Conservation (phyloP, 1,140 invertebrate genomes). For the Penaeus indicus region DNA sequence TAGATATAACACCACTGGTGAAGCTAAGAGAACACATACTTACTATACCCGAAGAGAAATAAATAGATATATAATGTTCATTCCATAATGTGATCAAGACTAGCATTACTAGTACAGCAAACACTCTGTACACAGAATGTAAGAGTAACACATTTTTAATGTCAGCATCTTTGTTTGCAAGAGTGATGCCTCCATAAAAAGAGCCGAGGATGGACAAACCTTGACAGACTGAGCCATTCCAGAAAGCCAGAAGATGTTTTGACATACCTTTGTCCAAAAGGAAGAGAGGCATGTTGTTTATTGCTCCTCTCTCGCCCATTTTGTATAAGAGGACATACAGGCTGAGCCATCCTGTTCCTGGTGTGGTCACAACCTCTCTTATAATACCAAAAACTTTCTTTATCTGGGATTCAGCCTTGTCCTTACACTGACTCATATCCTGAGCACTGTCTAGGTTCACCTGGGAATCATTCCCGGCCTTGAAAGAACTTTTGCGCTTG, state of each 20-base stretch:
- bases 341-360: conserved; percentile 46
- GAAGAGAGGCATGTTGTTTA: conserved; percentile 59
- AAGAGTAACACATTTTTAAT: conserved; percentile 34
- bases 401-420: background rate
- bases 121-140: conserved; percentile 43
- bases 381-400: conserved; percentile 39
- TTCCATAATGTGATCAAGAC: conserved; percentile 34
- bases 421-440: background rate
- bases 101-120: conserved; percentile 19
- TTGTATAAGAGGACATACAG: conserved; percentile 55
- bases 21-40: conserved; percentile 40
- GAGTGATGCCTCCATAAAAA: conserved; percentile 43
- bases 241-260: conserved; percentile 49
- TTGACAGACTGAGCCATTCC: conserved; percentile 55
- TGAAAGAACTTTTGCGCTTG: background rate
- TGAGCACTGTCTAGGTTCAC: background rate
- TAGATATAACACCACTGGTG: conserved; percentile 52
- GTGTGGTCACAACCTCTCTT: conserved; percentile 30
- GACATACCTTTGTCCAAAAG: conserved; percentile 44
- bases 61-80: background rate
- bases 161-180: conserved; percentile 8
- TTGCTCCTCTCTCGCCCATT: conserved; percentile 56
- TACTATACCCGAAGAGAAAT: conserved; percentile 16
- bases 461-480: background rate
- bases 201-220: conserved; percentile 49